Conservation (phyloP, 2,888 invertebrate genomes). For the Diaprepes abbreviatus region DNA sequence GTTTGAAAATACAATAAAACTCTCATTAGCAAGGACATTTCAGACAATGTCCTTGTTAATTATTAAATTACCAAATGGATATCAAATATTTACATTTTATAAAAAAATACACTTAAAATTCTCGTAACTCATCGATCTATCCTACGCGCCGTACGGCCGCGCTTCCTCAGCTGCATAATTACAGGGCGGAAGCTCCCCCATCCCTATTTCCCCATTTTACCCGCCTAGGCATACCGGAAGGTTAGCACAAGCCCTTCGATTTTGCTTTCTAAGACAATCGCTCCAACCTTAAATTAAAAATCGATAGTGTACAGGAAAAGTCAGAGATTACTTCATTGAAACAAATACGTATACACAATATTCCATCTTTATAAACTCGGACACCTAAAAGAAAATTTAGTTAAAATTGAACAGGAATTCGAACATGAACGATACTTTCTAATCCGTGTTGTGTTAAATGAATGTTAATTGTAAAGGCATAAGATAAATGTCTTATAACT, state of each 20-base stretch:
- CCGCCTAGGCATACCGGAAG: slow-evolving; percentile 40
- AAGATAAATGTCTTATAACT: no score
- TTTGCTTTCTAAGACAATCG: slow-evolving; percentile 45
- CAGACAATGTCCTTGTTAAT: no score
- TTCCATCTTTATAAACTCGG: no score
- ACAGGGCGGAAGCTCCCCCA: slow-evolving; percentile 42
- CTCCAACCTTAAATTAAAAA: slow-evolving; percentile 31
- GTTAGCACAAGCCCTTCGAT: slow-evolving; percentile 48
- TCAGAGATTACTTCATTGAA: no score
- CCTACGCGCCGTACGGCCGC: slow-evolving; percentile 45
- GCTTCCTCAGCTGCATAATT: slow-evolving; percentile 49
- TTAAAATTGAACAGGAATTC: no score
- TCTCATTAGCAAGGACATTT: no score
- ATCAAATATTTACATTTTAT: background rate
- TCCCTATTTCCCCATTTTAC: slow-evolving; percentile 18
- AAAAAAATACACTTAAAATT: slow-evolving; percentile 9
- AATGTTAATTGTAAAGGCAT: no score
- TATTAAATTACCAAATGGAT: background rate
- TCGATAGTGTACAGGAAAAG: slow-evolving; percentile 24
- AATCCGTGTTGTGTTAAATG: no score
- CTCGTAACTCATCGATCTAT: slow-evolving; percentile 45
- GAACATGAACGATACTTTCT: no score
- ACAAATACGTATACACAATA: no score
- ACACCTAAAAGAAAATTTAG: no score
- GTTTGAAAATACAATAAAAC: no score